Conservation (phyloP, 2,797 vertebrate species). For the Oophaga sylvatica region DNA sequence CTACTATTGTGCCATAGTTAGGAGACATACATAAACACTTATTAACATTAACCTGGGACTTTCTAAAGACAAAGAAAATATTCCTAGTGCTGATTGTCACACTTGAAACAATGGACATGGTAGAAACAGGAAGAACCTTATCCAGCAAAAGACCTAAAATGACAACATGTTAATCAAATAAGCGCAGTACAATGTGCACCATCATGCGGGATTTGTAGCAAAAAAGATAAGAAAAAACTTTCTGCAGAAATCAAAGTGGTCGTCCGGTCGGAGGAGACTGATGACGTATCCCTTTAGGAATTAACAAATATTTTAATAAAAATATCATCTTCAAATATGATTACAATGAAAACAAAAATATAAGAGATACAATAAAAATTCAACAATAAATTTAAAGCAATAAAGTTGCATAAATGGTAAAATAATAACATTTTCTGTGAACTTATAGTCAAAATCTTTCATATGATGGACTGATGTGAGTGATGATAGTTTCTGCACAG, state of each 20-base stretch:
- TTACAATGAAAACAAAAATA: no score
- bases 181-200: neutral
- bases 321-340: no score
- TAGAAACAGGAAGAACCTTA: neutral
- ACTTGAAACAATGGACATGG: neutral
- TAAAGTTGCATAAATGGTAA: no score
- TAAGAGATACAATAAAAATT: no score
- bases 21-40: neutral
- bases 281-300: no score
- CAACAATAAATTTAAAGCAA: no score
- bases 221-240: neutral
- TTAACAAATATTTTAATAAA: no score
- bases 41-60: neutral
- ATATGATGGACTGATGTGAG: no score
- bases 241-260: neutral
- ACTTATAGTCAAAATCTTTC: no score
- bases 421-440: no score
- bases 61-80: slow-evolving; percentile 12
- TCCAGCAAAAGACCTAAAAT: neutral
- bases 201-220: neutral
- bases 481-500: no score
- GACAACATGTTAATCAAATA: neutral
- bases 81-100: neutral
- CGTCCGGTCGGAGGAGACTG: no score
- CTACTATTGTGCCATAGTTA: neutral